Base-by-base conservation (phyloP, 2,888 invertebrate species). In the Mycalesis mineus region DNA sequence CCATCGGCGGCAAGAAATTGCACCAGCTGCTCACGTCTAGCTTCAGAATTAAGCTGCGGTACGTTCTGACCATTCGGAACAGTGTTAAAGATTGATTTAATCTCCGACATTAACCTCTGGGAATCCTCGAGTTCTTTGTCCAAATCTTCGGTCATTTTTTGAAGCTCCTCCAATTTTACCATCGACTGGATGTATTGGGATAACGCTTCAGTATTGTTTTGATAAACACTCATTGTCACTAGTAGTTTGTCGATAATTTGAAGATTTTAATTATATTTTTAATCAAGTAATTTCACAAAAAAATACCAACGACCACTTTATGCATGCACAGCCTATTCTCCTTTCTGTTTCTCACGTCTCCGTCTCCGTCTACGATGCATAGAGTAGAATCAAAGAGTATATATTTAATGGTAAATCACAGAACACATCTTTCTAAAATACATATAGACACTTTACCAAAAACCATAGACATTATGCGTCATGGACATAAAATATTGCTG, bases 71-170 rank as follows among this genome's bases (percentile, higher is more conserved):
- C 47, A 47, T 59, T 66, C 9, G 82, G 75, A 45, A 80, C 68
- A 3, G 70, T 71, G 57, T 78, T 69, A 40, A 85, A 81, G 64
- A 84, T 74, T 7, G 70, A 66, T 65, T 78, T 80, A 22, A 88
- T 84, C 59, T 87, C 78, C 56, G 67, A 72, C 84, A 88, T 80
- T 31, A 80, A 71, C 40, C 68, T 72, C 62, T 85, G 84, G 0
- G 86, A 87, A 63, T 85, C 81, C 45, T 72, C 75, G 28, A 88
- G 71, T 62, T 88, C 86, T 55, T 72, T 70, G 61, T 81, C 79
- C 61, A 88, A 70, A 57, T 75, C 72, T 39, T 75, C 73, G 9
- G 87, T 87, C 66, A 88, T 79, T 68, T 73, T 78, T 65, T 86
- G 81, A 33, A 88, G 65, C 22, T 79, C 75, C 60, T 83, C 74